Conservation (phyloP, 2,113 vertebrate genomes). For the Tretioscincus oriximinensis region DNA sequence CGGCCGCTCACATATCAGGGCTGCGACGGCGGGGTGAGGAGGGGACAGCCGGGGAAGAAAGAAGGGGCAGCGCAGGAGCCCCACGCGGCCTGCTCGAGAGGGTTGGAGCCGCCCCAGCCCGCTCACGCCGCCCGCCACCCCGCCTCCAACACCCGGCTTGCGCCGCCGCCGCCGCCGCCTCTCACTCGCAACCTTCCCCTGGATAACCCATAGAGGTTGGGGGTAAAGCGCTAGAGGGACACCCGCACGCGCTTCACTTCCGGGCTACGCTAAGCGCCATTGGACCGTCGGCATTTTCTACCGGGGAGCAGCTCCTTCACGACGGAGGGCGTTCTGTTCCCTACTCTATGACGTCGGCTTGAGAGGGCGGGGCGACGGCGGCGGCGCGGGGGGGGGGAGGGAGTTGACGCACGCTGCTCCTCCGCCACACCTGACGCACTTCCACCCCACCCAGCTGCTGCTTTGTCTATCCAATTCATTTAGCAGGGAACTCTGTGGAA, state of each 20-base stretch:
- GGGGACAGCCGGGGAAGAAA: not conserved
- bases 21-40: not conserved
- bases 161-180: not conserved
- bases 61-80: not conserved
- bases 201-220: not conserved
- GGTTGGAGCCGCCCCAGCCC: not conserved
- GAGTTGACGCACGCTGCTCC: too few species aligned
- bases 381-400: too few species aligned
- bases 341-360: not conserved
- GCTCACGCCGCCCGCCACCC: not conserved
- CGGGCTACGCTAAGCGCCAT: not conserved
- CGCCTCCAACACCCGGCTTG: not conserved
- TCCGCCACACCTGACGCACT: too few species aligned
- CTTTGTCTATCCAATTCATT: too few species aligned
- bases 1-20: conserved; percentile 39
- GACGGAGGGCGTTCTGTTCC: not conserved
- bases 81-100: not conserved
- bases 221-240: not conserved
- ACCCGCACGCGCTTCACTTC: not conserved
- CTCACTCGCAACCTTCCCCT: not conserved
- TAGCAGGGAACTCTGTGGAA: too few species aligned
- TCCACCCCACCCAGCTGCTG: too few species aligned
- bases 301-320: too few species aligned
- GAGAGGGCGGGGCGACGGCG: too few species aligned
- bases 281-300: not conserved